phyloP scores from a whole-genome alignment of 1,140 invertebrate species.

The Anoplolepis gracilipes region DNA sequence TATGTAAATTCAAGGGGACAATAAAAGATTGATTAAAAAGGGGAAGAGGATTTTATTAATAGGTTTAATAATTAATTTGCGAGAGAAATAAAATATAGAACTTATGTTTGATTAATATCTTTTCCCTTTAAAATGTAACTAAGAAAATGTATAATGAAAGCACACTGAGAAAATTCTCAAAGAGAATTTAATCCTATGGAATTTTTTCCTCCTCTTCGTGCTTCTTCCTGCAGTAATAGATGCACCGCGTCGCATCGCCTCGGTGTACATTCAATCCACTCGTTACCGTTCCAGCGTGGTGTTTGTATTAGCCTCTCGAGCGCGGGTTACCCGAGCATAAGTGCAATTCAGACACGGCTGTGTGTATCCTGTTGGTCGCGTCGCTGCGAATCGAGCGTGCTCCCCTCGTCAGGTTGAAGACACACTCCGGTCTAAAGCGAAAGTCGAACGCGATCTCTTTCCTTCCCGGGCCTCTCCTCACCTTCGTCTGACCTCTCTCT shows the following conservation, averaged over 20 bases:
- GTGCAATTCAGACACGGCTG: conserved; percentile 47
- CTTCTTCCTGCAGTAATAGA: conserved; percentile 36
- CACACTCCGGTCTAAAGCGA: conserved; percentile 55
- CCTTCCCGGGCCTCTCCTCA: conserved; percentile 41
- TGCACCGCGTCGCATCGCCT: conserved; percentile 19
- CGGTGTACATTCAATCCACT: conserved; percentile 24
- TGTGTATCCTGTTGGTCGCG: conserved; percentile 37
- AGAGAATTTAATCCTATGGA: too few species aligned
- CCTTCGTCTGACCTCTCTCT: conserved; percentile 46
- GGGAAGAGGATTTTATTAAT: neutral
- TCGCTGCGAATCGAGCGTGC: neutral
- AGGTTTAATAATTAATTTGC: neutral
- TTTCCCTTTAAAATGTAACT: neutral
- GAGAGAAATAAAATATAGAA: neutral
- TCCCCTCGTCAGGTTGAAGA: conserved; percentile 36
- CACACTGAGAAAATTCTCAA: too few species aligned
- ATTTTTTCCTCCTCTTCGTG: conserved; percentile 1
- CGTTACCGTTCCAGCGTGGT: conserved; percentile 41
- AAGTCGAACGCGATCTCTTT: conserved; percentile 63
- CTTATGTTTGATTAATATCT: neutral
- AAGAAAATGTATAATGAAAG: neutral
- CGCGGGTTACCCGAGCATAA: conserved; percentile 47
- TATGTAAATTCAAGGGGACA: neutral
- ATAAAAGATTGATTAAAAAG: neutral
- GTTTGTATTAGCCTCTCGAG: conserved; percentile 39